Conservation (phyloP, 2,113 vertebrate genomes). For the Hypocryptadius cinnamomeus region DNA sequence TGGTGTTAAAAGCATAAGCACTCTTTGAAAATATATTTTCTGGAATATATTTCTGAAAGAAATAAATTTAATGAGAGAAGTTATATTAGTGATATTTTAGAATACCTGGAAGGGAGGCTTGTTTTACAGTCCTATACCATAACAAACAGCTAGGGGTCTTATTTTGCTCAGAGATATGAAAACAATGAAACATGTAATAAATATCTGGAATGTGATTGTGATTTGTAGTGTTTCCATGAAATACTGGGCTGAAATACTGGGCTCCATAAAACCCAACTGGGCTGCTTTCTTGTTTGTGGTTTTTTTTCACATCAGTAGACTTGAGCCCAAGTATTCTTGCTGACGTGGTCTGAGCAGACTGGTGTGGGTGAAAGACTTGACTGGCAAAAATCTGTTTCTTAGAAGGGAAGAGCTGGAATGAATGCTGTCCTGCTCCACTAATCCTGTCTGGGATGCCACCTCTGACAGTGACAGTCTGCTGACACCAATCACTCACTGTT, state of each 20-base stretch:
- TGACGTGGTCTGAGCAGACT: background rate
- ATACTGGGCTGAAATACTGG: no score
- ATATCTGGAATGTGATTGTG: background rate
- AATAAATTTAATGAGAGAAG: background rate
- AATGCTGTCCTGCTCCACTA: background rate
- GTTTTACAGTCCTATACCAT: background rate
- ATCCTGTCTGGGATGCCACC: background rate
- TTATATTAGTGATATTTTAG: background rate
- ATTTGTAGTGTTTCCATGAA: background rate
- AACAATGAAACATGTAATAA: background rate
- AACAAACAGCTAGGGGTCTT: background rate
- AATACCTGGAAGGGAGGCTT: background rate
- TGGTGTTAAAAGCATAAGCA: background rate
- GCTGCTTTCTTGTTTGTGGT: background rate
- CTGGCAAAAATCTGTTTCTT: background rate
- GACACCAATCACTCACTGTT: rapidly evolving
- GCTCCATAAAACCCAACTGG: background rate
- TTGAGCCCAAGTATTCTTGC: background rate
- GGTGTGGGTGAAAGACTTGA: background rate
- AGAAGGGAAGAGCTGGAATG: background rate
- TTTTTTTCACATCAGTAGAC: background rate
- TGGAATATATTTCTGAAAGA: background rate
- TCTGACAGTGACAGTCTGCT: background rate
- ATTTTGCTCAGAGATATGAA: background rate
- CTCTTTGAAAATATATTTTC: background rate